A percentile compares a stretch with the other conserved stretches of the same genome.
Evolutionary conservation across 2,113 vertebrate species (phyloP).

Genomic region (Patagioenas fasciata): DNA sequence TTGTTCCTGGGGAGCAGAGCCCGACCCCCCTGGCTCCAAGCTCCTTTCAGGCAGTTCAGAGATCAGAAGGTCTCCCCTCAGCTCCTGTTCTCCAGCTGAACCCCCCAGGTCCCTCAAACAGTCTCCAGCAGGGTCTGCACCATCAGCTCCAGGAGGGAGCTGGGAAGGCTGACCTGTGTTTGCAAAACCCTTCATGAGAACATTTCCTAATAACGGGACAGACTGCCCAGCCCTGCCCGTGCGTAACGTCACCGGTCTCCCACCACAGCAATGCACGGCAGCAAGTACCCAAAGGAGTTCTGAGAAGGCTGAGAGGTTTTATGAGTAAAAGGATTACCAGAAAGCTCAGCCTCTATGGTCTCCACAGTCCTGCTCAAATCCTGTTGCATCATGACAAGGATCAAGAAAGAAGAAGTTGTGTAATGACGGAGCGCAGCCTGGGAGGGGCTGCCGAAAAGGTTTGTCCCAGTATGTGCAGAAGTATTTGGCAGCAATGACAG

Average conservation of each 20-base stretch:
- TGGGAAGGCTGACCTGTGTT: accelerated
- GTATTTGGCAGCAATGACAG: neutral
- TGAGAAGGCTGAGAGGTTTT: neutral
- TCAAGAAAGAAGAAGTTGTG: neutral
- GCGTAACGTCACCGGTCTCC: neutral
- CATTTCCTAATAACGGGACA: neutral
- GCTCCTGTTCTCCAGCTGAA: no score
- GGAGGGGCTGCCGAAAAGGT: neutral
- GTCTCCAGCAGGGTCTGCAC: neutral
- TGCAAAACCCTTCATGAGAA: neutral
- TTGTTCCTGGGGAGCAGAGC: no score
- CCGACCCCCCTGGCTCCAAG: no score
- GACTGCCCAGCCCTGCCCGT: neutral
- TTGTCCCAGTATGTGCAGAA: neutral
- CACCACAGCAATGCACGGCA: neutral
- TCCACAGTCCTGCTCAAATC: accelerated
- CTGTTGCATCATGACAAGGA: neutral
- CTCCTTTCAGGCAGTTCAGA: no score
- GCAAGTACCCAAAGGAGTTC: neutral
- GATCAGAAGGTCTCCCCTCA: no score
- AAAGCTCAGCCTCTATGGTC: neutral
- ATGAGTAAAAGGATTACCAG: neutral
- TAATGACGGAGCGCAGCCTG: neutral
- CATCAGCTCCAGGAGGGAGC: neutral
- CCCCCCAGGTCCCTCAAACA: no score